Percentiles rank a stretch among this genome's conserved stretches.
These are phyloP conservation scores for Idris sp. DNA, from an alignment of 1,140 invertebrate species.

Conservation along the genomic window DNA sequence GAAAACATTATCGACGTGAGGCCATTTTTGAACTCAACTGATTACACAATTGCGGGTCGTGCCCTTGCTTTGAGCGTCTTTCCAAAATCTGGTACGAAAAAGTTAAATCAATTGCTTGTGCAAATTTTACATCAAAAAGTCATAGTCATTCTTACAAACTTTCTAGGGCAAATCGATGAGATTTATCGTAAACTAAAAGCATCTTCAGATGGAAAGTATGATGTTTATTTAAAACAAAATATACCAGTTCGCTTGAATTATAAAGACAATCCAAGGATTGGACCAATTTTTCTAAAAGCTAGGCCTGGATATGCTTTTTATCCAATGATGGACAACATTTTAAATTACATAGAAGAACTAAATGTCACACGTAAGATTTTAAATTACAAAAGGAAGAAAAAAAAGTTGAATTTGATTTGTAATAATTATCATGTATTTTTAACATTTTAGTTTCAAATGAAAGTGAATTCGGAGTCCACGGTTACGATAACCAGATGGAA, in stretches of 20 bases:
- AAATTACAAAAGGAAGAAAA: background rate
- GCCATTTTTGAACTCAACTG: constrained; percentile 76
- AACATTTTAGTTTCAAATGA: constrained; percentile 61
- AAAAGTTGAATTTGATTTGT: background rate
- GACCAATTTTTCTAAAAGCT: constrained; percentile 80
- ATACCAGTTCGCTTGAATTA: constrained; percentile 81
- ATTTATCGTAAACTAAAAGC: constrained; percentile 79
- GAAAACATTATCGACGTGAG: constrained; percentile 81
- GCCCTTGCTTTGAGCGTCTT: constrained; percentile 80
- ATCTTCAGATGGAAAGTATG: constrained; percentile 76
- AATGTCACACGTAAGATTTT: constrained; percentile 75
- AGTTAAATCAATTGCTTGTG: no score
- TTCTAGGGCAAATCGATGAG: constrained; percentile 74
- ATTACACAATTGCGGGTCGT: constrained; percentile 77
- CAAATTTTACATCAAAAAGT: no score
- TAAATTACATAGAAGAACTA: constrained; percentile 75
- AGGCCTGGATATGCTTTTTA: constrained; percentile 81
- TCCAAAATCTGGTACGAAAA: constrained; percentile 77
- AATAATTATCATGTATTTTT: background rate
- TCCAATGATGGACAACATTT: constrained; percentile 74
- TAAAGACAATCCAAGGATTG: constrained; percentile 80
- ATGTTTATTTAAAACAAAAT: constrained; percentile 80
- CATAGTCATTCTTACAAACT: no score
- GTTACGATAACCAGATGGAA: constrained; percentile 81
- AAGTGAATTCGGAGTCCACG: constrained; percentile 82